Conservation (phyloP, 2,113 vertebrate species). For the Hyla sarda region DNA sequence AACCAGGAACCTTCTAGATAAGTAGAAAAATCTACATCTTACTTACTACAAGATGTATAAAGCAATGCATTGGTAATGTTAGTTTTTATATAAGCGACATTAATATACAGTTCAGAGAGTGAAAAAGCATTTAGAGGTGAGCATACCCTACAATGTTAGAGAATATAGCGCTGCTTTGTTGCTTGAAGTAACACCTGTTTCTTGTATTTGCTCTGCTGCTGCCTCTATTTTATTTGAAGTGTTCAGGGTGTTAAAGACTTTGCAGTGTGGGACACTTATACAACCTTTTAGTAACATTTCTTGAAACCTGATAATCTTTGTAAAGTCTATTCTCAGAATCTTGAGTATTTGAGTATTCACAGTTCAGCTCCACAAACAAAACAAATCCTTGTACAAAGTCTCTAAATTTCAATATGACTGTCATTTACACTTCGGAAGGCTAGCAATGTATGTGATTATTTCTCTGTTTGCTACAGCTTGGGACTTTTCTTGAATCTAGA, state of each 20-base stretch:
- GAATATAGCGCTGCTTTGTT: background rate
- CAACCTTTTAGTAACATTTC: constrained; percentile 1
- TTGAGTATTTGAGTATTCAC: background rate
- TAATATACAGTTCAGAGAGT: no score
- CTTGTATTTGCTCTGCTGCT: background rate
- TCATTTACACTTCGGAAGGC: background rate
- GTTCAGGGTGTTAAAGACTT: background rate
- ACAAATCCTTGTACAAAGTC: background rate
- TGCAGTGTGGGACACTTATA: background rate
- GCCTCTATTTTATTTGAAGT: background rate
- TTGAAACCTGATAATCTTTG: background rate
- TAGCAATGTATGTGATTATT: background rate
- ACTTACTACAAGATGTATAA: no score
- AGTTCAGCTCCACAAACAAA: constrained; percentile 1
- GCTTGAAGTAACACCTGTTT: background rate
- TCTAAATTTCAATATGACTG: background rate
- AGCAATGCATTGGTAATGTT: no score
- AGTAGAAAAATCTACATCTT: no score
- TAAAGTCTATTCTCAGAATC: background rate
- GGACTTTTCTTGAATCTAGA: background rate
- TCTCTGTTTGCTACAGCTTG: background rate
- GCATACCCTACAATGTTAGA: background rate
- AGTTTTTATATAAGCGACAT: background rate
- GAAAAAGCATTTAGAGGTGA: background rate
- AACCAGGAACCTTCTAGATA: no score